Conservation (phyloP, 2,113 vertebrate genomes). For the Phasianus colchicus region DNA sequence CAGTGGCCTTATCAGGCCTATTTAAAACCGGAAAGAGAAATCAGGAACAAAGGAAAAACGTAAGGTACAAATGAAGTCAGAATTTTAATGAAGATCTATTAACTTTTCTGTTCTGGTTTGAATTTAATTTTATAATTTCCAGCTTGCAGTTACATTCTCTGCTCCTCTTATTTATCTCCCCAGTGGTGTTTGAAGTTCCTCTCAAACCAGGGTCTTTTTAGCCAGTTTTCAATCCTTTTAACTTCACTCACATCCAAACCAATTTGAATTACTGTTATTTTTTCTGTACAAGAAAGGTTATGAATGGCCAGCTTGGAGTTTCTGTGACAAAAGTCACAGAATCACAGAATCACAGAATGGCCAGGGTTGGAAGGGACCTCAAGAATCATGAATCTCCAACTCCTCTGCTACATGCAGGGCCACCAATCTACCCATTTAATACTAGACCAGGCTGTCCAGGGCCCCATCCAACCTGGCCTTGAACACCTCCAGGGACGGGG, state of each 20-base stretch:
- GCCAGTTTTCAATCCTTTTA: conserved; percentile 8
- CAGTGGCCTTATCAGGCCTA: background rate
- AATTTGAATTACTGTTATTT: conserved; percentile 11
- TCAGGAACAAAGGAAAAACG: background rate
- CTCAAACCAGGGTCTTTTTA: conserved; percentile 20
- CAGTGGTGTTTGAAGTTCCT: background rate
- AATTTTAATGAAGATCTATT: background rate
- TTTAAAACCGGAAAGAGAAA: background rate
- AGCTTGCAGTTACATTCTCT: background rate
- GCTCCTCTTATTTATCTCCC: background rate
- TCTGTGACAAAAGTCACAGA: background rate
- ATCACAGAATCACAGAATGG: too few species aligned
- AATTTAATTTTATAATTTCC: conserved; percentile 12
- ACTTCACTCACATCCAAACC: background rate
- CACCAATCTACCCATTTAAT: too few species aligned
- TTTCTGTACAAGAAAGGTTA: conserved; percentile 18
- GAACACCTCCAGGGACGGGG: too few species aligned
- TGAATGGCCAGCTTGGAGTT: background rate
- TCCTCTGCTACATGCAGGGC: too few species aligned
- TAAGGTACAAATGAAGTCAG: background rate
- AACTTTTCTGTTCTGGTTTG: background rate
- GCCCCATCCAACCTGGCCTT: too few species aligned
- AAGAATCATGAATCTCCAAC: too few species aligned
- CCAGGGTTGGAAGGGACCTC: too few species aligned
- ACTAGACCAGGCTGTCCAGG: too few species aligned